A percentile compares a stretch with the other conserved stretches of the same genome.
phyloP scores from a whole-genome alignment of 2,797 vertebrate species.

The Pseudomugil gertrudae region DNA sequence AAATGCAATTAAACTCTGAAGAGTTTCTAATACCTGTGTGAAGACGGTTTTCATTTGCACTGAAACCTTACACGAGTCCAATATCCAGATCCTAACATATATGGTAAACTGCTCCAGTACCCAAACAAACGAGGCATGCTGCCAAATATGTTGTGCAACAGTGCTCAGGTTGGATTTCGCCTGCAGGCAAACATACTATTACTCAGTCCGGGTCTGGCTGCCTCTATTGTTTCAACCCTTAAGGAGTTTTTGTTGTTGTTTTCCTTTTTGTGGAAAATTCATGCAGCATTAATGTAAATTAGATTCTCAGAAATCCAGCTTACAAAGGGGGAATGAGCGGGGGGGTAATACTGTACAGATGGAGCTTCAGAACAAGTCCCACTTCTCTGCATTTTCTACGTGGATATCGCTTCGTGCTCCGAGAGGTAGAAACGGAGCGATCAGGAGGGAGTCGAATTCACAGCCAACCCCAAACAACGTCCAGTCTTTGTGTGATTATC shows the following conservation, averaged over 20 bases:
- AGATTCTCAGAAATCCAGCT: slow-evolving; percentile 36
- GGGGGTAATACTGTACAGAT: slow-evolving; percentile 41
- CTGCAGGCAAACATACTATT: slow-evolving; percentile 37
- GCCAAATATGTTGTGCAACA: slow-evolving; percentile 46
- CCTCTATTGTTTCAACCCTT: slow-evolving; percentile 45
- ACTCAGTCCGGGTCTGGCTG: slow-evolving; percentile 31
- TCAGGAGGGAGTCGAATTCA: slow-evolving; percentile 12
- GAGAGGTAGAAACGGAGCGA: slow-evolving; percentile 7
- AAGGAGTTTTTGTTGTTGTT: slow-evolving; percentile 40
- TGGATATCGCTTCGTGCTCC: slow-evolving; percentile 18
- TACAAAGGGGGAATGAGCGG: slow-evolving; percentile 28
- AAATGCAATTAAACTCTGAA: not conserved
- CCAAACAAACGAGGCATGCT: slow-evolving; percentile 19
- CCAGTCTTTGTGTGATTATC: slow-evolving; percentile 20
- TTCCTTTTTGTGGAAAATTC: slow-evolving; percentile 33
- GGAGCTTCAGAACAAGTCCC: slow-evolving; percentile 24
- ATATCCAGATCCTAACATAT: slow-evolving; percentile 7
- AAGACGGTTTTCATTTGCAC: not conserved
- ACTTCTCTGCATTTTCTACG: slow-evolving; percentile 8
- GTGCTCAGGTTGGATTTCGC: slow-evolving; percentile 27
- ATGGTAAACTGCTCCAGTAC: slow-evolving; percentile 14
- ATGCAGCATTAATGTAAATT: slow-evolving; percentile 34
- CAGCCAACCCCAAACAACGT: slow-evolving; percentile 10
- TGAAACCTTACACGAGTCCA: not conserved
- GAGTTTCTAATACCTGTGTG: not conserved